A percentile compares a stretch with the other conserved stretches of the same genome.
phyloP scores from a whole-genome alignment of 2,113 vertebrate species.

The Eulemur rufifrons region DNA sequence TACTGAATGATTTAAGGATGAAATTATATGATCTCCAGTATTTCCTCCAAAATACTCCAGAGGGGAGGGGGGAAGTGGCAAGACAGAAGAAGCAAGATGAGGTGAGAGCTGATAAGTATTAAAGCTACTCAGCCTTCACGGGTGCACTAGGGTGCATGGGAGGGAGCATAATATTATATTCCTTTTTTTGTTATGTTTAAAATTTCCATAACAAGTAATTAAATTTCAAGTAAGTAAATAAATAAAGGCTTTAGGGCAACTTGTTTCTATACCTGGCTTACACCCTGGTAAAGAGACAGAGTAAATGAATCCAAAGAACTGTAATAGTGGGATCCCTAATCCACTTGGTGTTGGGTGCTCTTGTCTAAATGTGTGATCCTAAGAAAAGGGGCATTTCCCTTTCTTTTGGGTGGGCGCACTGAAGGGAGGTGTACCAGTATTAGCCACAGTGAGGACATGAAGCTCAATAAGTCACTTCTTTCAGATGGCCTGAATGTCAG shows the following conservation, averaged over 20 bases:
- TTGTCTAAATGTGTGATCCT: background rate
- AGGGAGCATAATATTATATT: background rate
- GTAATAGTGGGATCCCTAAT: background rate
- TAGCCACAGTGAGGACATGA: background rate
- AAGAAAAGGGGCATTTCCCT: background rate
- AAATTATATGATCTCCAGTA: background rate
- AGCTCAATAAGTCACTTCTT: background rate
- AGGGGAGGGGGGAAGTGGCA: background rate
- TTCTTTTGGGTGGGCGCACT: background rate
- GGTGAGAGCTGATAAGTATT: background rate
- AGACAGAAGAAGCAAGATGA: background rate
- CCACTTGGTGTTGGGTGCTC: no score
- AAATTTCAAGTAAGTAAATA: background rate
- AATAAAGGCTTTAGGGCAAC: background rate
- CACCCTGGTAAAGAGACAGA: background rate
- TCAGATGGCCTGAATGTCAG: background rate
- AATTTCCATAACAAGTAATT: background rate
- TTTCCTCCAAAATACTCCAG: background rate
- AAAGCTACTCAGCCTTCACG: background rate
- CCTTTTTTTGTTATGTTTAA: background rate
- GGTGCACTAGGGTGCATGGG: no score
- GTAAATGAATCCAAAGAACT: background rate
- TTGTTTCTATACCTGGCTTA: background rate
- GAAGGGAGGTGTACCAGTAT: background rate
- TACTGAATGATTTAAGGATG: background rate